phyloP scores from a whole-genome alignment of 2,797 vertebrate species.

The Gallinago stenura region DNA sequence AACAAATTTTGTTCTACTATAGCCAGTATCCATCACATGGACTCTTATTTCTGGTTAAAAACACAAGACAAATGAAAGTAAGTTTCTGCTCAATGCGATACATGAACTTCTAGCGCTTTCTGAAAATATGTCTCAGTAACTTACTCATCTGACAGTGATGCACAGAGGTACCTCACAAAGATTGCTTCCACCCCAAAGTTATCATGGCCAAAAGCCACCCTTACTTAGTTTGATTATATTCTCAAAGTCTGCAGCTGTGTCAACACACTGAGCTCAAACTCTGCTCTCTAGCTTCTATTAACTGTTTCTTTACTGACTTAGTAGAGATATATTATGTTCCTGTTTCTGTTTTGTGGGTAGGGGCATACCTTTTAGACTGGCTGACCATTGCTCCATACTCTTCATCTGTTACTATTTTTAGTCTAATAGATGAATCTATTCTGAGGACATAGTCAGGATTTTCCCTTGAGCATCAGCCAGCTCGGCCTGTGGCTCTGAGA shows the following conservation, averaged over 20 bases:
- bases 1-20: not conserved
- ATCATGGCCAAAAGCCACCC: not conserved
- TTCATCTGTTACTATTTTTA: not conserved
- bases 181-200: not conserved
- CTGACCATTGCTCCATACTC: not conserved
- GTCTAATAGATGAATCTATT: not conserved
- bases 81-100: not conserved
- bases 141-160: not conserved
- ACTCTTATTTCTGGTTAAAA: not conserved
- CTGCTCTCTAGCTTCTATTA: not conserved
- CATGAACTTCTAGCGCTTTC: not conserved
- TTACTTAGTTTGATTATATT: not conserved
- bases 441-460: not conserved
- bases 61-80: not conserved
- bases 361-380: not conserved
- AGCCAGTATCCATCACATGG: not conserved
- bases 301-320: not conserved
- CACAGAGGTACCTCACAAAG: not conserved
- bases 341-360: not conserved
- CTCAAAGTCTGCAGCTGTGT: constrained; percentile 9
- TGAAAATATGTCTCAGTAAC: not conserved
- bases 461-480: not conserved
- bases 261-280: not conserved
- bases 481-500: not conserved
- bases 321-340: not conserved